A percentile compares a stretch with the other conserved stretches of the same genome.
Conservation (phyloP, 2,797 vertebrate genomes). For the Triplophysa bombifrons region DNA sequence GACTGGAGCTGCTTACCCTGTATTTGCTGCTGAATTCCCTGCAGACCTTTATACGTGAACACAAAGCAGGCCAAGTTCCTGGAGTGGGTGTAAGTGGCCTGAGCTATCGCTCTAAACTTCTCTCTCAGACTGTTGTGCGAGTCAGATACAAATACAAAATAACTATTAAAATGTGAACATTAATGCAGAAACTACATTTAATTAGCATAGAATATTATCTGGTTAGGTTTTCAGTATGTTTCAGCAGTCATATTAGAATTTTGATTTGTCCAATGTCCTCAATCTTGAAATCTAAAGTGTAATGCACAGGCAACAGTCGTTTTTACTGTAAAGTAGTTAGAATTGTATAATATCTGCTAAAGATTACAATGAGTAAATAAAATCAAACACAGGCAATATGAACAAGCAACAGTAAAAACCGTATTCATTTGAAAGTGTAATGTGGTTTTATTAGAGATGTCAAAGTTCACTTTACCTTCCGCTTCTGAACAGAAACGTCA, state of each 20-base stretch:
- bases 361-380: neutral
- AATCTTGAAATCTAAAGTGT: too few relatives aligned
- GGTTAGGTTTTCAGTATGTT: neutral
- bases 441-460: neutral
- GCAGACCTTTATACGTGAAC: conserved; percentile 90
- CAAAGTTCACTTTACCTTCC: conserved; percentile 83
- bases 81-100: conserved; percentile 91
- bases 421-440: neutral
- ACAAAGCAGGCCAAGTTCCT: conserved; percentile 91
- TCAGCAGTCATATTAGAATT: too few relatives aligned
- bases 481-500: conserved; percentile 94
- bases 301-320: too few relatives aligned
- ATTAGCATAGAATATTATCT: neutral
- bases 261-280: too few relatives aligned
- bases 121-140: conserved; percentile 80
- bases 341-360: neutral
- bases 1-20: conserved; percentile 84
- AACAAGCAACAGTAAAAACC: neutral
- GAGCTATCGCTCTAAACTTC: conserved; percentile 86
- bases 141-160: neutral
- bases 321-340: too few relatives aligned
- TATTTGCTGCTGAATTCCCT: conserved; percentile 79
- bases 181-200: neutral
- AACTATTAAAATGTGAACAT: neutral
- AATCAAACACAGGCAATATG: neutral